Evolutionary conservation across 2,113 vertebrate species (phyloP).

Genomic region (Hippocampus comes): DNA sequence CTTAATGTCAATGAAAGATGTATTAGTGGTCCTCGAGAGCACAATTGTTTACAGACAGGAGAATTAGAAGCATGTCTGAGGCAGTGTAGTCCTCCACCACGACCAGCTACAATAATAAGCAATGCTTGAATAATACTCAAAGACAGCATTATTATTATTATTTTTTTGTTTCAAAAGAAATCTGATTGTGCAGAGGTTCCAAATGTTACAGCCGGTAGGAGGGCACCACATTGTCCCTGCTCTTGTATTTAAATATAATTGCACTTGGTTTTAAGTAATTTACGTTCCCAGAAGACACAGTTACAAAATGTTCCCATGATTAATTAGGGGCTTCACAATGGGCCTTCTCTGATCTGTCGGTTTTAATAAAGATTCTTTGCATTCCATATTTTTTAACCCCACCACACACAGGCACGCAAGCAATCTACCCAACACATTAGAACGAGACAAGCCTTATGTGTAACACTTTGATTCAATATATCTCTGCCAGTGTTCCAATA

Average conservation of each 20-base stretch:
- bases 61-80: not conserved
- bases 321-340: slow-evolving; percentile 21
- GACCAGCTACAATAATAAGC: not conserved
- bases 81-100: not conserved
- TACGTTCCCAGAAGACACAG: not conserved
- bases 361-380: slow-evolving; percentile 23
- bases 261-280: slow-evolving; percentile 16
- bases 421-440: not conserved
- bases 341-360: slow-evolving; percentile 9
- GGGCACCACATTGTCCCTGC: not conserved
- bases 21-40: not conserved
- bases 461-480: too few relatives aligned
- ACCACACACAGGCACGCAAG: not conserved
- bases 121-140: not conserved
- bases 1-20: not conserved
- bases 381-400: not conserved
- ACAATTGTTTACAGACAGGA: not conserved
- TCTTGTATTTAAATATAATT: not conserved
- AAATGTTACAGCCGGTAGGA: not conserved
- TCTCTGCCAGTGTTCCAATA: too few relatives aligned
- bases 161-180: not conserved
- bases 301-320: slow-evolving; percentile 14
- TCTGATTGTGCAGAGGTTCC: not conserved
- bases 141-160: not conserved
- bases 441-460: too few relatives aligned